Evolutionary conservation across 2,113 vertebrate genomes (phyloP).

Genomic region (Boulengerochromis microlepis): DNA sequence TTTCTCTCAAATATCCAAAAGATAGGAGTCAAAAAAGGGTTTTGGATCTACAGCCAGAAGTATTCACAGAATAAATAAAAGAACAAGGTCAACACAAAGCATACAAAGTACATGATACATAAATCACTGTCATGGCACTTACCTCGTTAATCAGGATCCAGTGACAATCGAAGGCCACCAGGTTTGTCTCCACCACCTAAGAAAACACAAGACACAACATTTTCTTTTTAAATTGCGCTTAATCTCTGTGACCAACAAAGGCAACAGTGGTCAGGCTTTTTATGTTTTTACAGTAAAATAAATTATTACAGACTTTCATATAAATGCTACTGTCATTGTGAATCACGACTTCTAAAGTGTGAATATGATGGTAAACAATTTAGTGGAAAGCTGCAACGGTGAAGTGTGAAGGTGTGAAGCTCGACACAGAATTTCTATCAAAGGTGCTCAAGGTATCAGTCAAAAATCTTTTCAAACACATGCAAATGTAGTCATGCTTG

Average conservation of each 20-base stretch:
- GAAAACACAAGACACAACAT: slow-evolving; percentile 64
- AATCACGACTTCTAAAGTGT: not conserved
- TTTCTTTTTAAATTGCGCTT: not conserved
- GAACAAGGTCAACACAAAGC: slow-evolving; percentile 11
- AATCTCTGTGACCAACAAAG: not conserved
- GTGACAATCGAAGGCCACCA: slow-evolving; percentile 98
- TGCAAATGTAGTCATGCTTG: not conserved
- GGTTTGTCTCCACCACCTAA: slow-evolving; percentile 98
- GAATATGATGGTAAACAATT: not conserved
- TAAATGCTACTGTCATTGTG: not conserved
- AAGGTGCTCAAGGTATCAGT: slow-evolving; percentile 17
- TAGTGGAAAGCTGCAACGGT: slow-evolving; percentile 6
- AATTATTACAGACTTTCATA: not conserved
- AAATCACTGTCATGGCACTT: slow-evolving; percentile 48
- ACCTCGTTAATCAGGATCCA: slow-evolving; percentile 99
- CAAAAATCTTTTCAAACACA: slow-evolving; percentile 13
- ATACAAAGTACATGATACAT: not conserved
- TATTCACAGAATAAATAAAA: not conserved
- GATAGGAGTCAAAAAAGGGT: not conserved
- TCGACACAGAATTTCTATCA: not conserved
- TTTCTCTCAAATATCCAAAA: not conserved
- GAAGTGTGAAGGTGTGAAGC: not conserved
- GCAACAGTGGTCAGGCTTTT: not conserved
- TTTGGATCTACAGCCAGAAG: not conserved
- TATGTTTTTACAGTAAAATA: not conserved